These are phyloP conservation scores for Vulpes ferrilata DNA, from an alignment of 2,113 vertebrate genomes.

Conservation along the genomic window DNA sequence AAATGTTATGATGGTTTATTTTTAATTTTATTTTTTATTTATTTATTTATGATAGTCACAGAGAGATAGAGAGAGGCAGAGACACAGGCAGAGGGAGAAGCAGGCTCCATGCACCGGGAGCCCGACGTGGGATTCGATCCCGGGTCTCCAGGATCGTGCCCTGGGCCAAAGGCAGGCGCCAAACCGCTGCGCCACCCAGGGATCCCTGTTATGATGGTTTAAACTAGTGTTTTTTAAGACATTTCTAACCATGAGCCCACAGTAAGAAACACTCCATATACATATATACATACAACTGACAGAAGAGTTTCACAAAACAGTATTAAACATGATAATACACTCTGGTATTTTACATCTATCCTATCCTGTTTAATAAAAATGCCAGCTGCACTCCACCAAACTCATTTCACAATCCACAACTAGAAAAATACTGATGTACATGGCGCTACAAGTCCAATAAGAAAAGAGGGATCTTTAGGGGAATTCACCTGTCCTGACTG, in stretches of 20 bases:
- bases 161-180: no score
- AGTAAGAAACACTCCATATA: not conserved
- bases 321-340: not conserved
- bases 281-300: not conserved
- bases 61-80: no score
- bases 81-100: no score
- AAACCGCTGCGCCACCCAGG: no score
- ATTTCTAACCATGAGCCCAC: not conserved
- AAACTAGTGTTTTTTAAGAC: constrained; percentile 1
- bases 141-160: no score
- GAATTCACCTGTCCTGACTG: not conserved
- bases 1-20: not conserved
- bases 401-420: not conserved
- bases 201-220: not conserved
- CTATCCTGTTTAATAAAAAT: constrained; percentile 46
- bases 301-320: not conserved
- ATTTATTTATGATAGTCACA: no score
- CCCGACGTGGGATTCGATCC: no score
- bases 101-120: no score
- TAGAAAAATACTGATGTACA: not conserved
- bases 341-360: not conserved
- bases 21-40: no score
- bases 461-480: not conserved
- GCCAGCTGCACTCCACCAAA: not conserved
- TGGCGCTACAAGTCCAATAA: not conserved